A percentile compares a stretch with the other conserved stretches of the same genome.
These are phyloP conservation scores for Ornithoptera alexandrae DNA, from an alignment of 2,888 invertebrate genomes.

Conservation along the genomic window DNA sequence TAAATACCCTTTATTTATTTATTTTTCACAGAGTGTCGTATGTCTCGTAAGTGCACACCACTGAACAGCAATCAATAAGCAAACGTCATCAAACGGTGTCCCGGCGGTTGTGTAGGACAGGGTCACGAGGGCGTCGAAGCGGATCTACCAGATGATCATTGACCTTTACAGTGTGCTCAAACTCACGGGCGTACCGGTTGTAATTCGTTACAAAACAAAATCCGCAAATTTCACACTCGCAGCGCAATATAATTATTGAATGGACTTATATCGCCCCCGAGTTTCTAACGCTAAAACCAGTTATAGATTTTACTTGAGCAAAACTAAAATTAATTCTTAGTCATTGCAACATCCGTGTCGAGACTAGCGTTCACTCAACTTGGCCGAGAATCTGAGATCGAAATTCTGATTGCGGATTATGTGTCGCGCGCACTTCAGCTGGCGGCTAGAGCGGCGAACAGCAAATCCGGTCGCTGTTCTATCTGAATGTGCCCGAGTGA, in stretches of 20 bases:
- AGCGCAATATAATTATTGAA: slow-evolving; percentile 40
- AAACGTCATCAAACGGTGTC: slow-evolving; percentile 47
- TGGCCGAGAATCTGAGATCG: slow-evolving; percentile 48
- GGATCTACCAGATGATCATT: slow-evolving; percentile 79
- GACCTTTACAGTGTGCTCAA: slow-evolving; percentile 75
- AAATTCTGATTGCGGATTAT: slow-evolving; percentile 37
- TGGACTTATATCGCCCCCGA: slow-evolving; percentile 24
- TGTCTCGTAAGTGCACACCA: background rate
- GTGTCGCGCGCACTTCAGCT: slow-evolving; percentile 33
- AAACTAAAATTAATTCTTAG: slow-evolving; percentile 43
- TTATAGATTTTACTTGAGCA: slow-evolving; percentile 39
- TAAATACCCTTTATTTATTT: too few relatives aligned
- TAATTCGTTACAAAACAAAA: slow-evolving; percentile 63
- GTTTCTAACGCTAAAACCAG: slow-evolving; percentile 34
- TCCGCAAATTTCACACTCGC: slow-evolving; percentile 50
- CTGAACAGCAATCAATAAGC: slow-evolving; percentile 57
- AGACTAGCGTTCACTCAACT: slow-evolving; percentile 45
- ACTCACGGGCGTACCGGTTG: slow-evolving; percentile 66
- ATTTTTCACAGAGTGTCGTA: background rate
- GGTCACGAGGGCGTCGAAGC: slow-evolving; percentile 77
- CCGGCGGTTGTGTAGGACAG: slow-evolving; percentile 65
- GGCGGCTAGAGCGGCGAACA: slow-evolving; percentile 5
- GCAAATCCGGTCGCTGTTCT: slow-evolving; percentile 15
- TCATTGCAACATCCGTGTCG: slow-evolving; percentile 41
- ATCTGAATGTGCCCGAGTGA: background rate